Conservation (phyloP, 2,888 invertebrate species). For the Dasypolia templi region DNA sequence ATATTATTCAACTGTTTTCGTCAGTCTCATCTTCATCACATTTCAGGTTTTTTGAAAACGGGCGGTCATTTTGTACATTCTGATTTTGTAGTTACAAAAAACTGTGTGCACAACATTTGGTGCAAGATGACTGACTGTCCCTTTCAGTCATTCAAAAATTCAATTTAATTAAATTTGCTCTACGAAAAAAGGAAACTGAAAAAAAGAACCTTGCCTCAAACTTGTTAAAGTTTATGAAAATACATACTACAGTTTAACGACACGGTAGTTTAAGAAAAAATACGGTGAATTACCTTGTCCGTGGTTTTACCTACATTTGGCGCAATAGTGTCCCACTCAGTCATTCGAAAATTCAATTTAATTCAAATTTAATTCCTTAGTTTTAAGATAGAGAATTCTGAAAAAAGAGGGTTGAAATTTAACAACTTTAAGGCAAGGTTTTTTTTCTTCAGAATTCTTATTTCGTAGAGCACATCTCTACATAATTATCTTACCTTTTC, state of each 20-base stretch:
- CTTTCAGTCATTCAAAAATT: not conserved
- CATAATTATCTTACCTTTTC: no score
- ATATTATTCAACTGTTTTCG: not conserved
- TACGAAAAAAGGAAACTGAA: not conserved
- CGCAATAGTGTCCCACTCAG: no score
- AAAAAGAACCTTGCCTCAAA: constrained; percentile 17
- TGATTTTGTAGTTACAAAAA: no score
- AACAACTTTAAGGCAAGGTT: no score
- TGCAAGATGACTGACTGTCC: not conserved
- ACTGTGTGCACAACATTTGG: no score
- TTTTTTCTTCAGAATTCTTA: no score
- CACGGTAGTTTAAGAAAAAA: not conserved
- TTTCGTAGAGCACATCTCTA: no score
- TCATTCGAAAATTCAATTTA: no score
- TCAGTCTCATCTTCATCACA: not conserved
- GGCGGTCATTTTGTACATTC: no score
- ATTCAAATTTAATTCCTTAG: no score
- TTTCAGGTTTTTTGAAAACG: not conserved
- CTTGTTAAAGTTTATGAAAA: constrained; percentile 18
- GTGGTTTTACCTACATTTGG: not conserved
- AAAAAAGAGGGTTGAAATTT: no score
- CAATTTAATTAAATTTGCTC: not conserved
- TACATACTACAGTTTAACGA: constrained; percentile 10
- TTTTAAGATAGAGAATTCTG: no score
- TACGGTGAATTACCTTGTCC: not conserved